These are phyloP conservation scores for Suricata suricatta DNA, from an alignment of 2,113 vertebrate species.

Conservation along the genomic window DNA sequence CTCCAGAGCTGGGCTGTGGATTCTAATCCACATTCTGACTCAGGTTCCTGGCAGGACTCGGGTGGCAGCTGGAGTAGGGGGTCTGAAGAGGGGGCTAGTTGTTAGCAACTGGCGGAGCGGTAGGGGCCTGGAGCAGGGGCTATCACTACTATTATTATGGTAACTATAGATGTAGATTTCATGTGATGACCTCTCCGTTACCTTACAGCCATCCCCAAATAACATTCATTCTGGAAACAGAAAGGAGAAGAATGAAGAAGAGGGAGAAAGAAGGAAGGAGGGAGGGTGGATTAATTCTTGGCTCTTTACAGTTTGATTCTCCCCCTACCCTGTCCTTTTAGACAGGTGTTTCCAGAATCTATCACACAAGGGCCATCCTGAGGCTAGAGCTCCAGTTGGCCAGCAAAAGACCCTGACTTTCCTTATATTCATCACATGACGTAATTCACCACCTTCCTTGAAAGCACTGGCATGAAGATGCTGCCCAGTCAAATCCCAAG, in stretches of 20 bases:
- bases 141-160: accelerated
- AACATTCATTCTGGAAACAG: neutral
- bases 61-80: neutral
- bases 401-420: neutral
- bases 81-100: neutral
- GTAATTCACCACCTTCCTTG: neutral
- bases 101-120: neutral
- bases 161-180: neutral
- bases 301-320: neutral
- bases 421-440: neutral
- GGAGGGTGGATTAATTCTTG: neutral
- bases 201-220: neutral
- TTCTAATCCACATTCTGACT: neutral
- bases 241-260: neutral
- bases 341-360: neutral
- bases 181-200: neutral
- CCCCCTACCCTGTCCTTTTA: neutral
- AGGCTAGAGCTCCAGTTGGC: neutral
- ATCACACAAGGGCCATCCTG: neutral
- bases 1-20: neutral
- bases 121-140: accelerated
- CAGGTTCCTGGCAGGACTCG: neutral
- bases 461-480: accelerated
- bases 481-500: neutral
- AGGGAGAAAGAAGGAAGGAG: too few relatives aligned